A percentile compares a stretch with the other conserved stretches of the same genome.
phyloP scores from a whole-genome alignment of 2,888 invertebrate genomes.

The Lasioglossum oenotherae region DNA sequence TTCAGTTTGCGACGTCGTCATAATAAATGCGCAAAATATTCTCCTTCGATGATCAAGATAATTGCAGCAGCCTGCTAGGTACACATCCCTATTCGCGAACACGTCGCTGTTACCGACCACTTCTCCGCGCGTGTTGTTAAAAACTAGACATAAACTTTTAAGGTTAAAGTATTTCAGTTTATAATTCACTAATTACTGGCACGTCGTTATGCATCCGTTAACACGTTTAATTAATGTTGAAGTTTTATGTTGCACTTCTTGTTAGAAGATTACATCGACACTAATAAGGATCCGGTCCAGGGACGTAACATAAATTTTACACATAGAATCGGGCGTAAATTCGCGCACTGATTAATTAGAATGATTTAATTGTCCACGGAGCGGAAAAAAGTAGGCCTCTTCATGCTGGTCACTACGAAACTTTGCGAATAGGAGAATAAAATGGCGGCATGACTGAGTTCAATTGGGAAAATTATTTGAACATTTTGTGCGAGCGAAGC shows the following conservation, averaged over 20 bases:
- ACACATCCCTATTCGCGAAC: neutral
- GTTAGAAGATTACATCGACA: neutral
- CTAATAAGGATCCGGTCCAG: neutral
- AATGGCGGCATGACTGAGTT: neutral
- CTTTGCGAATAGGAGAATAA: neutral
- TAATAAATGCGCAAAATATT: neutral
- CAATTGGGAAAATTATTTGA: neutral
- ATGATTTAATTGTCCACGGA: neutral
- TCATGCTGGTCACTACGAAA: neutral
- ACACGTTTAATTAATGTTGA: constrained; percentile 1
- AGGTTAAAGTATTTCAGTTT: constrained; percentile 4
- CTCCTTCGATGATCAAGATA: neutral
- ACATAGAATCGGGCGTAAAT: neutral
- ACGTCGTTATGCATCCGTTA: neutral
- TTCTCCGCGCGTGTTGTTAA: neutral
- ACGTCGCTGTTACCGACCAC: neutral
- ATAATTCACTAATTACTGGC: neutral
- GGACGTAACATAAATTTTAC: neutral
- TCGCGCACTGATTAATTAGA: neutral
- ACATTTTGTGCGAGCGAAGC: neutral
- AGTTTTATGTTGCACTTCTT: neutral
- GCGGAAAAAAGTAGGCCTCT: neutral
- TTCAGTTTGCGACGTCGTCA: neutral
- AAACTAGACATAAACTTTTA: constrained; percentile 3
- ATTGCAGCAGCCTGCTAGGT: neutral